Evolutionary conservation across 2,113 vertebrate genomes (phyloP).

Genomic region (Sapayoa aenigma): DNA sequence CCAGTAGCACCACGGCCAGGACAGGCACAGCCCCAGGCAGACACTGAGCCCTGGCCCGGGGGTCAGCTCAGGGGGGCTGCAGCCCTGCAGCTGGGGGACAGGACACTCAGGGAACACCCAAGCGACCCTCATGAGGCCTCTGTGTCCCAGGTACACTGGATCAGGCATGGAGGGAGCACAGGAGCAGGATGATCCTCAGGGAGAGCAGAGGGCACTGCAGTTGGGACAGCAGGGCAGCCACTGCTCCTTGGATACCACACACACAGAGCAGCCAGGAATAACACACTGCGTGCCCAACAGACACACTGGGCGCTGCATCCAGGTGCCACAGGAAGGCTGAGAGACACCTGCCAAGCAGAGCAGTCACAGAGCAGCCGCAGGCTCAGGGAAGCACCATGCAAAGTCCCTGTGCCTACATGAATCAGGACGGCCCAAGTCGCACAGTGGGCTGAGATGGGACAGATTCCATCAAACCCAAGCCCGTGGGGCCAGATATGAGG

Average conservation of each 20-base stretch:
- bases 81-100: background rate
- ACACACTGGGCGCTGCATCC: accelerated
- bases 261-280: accelerated
- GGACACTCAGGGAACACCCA: background rate
- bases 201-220: background rate
- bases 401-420: accelerated
- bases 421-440: accelerated
- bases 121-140: accelerated
- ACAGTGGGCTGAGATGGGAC: background rate
- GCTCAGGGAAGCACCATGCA: background rate
- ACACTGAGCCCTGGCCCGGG: accelerated
- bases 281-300: background rate
- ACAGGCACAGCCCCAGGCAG: background rate
- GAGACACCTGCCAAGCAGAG: background rate
- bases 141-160: background rate
- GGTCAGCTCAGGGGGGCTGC: background rate
- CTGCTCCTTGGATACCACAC: background rate
- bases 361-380: background rate
- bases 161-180: accelerated
- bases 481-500: accelerated
- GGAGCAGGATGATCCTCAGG: background rate
- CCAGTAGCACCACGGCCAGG: background rate
- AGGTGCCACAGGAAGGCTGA: background rate
- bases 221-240: background rate
- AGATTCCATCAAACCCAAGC: background rate